phyloP scores from a whole-genome alignment of 1,140 invertebrate genomes.

The Philopotamus ludificatus region DNA sequence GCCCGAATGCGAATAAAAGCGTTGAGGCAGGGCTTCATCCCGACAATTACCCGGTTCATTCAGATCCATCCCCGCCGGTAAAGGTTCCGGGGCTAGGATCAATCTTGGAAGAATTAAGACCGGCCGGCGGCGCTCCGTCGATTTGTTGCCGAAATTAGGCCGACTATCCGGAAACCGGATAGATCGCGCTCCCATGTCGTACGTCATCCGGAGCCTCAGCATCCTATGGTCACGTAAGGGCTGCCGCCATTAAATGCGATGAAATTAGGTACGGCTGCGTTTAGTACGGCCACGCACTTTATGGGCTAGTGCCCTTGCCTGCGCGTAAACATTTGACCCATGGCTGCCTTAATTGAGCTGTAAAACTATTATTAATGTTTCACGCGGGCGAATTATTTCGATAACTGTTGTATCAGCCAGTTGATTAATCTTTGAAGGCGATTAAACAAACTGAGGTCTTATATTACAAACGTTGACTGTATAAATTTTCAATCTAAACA shows the following conservation, averaged over 20 bases:
- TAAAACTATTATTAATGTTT: slow-evolving; percentile 21
- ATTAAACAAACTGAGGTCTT: neutral
- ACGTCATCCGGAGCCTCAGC: too few species aligned
- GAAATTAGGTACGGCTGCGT: slow-evolving; percentile 22
- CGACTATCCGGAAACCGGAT: too few species aligned
- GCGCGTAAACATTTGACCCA: slow-evolving; percentile 20
- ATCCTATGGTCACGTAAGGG: slow-evolving; percentile 21
- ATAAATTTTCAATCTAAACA: neutral
- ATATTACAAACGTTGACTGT: neutral
- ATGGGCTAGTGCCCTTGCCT: neutral
- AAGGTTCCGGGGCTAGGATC: too few species aligned
- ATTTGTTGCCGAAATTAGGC: too few species aligned
- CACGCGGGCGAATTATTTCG: neutral
- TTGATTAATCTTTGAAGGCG: neutral
- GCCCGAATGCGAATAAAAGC: too few species aligned
- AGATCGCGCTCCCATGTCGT: too few species aligned
- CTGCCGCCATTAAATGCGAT: slow-evolving; percentile 14
- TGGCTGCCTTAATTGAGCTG: slow-evolving; percentile 12
- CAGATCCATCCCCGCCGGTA: too few species aligned
- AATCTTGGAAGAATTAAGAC: too few species aligned
- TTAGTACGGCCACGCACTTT: slow-evolving; percentile 23
- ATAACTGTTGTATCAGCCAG: neutral
- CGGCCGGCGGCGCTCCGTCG: too few species aligned
- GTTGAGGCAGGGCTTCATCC: too few species aligned
- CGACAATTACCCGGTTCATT: too few species aligned